Evolutionary conservation across 2,797 vertebrate genomes (phyloP), one percentile per base, ranked within the genome.

Genomic region (Lophotriccus pileatus): DNA sequence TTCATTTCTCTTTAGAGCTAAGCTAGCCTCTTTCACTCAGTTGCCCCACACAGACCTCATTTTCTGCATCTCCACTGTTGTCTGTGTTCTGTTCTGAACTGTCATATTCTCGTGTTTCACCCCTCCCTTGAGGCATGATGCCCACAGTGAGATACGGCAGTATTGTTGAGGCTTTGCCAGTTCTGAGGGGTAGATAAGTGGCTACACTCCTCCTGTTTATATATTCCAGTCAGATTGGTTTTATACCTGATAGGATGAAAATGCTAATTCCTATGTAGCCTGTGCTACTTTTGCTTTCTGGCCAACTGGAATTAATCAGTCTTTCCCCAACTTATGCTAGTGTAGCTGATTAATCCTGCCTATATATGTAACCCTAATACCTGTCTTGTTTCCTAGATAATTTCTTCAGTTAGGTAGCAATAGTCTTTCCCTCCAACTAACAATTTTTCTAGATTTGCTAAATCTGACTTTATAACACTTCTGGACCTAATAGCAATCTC

Each of bases 221-320:
- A 13, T 12, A 27, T 50, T 30, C 23, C 15, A 49, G 9, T 16
- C 0, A 0, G 37, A n/a, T 50, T 70, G 18, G 0, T 41, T 73
- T 67, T 36, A 27, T n/a, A 21, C 7, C 13, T 59, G 27, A 21
- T 36, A 37, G 21, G 15, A 37, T 66, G 46, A 69, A 76, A 68
- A 12, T 47, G 30, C 6, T 30, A 34, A 30, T 82, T 84, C 17
- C 19, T 67, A 7, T 6, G 7, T 37, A 24, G 20, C 11, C 30
- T 34, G 6, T 22, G 39, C 67, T 36, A 32, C 4, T 78, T 59
- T 15, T 49, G 9, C 6, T 41, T 77, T 87, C 23, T 53, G 32
- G 17, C 7, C 43, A 66, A 1, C 3, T 27, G 55, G 12, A 7
- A 2, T 50, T 84, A 72, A 37, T 16, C 9, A 25, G 9, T 59